Evolutionary conservation across 2,888 invertebrate species (phyloP).

Genomic region (Thecophora atra): DNA sequence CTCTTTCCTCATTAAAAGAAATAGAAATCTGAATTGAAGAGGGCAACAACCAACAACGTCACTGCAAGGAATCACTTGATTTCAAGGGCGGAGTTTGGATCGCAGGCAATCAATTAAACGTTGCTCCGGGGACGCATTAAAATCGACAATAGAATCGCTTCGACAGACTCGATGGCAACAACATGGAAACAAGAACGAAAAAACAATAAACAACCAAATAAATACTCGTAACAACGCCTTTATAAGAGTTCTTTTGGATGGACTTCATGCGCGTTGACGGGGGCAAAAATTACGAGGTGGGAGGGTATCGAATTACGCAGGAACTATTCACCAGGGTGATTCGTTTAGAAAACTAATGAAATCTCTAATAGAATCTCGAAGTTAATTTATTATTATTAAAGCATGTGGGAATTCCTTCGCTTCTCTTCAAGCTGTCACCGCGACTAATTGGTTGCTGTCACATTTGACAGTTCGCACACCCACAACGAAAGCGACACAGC

Average conservation of each 20-base stretch:
- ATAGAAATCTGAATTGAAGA: neutral
- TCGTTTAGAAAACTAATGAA: conserved; percentile 19
- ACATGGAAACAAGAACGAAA: neutral
- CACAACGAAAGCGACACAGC: neutral
- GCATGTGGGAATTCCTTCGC: neutral
- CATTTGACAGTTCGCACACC: conserved; percentile 12
- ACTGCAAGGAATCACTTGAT: neutral
- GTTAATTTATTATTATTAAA: conserved; percentile 7
- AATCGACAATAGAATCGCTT: neutral
- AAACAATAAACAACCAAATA: neutral
- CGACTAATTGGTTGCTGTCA: conserved; percentile 22
- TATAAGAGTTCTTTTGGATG: neutral
- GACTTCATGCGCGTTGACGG: neutral
- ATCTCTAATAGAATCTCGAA: neutral
- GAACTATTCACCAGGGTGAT: conserved; percentile 8
- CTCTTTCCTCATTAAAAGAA: conserved; percentile 14
- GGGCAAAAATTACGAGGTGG: neutral
- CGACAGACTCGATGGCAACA: neutral
- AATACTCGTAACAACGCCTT: conserved; percentile 5
- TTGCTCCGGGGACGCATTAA: conserved; percentile 30
- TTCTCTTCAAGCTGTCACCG: neutral
- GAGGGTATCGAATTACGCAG: neutral
- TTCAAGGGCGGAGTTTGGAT: neutral
- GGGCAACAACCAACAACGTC: neutral
- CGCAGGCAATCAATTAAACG: conserved; percentile 30